phyloP scores from a whole-genome alignment of 2,888 invertebrate genomes.

The Ochropleura leucogaster region DNA sequence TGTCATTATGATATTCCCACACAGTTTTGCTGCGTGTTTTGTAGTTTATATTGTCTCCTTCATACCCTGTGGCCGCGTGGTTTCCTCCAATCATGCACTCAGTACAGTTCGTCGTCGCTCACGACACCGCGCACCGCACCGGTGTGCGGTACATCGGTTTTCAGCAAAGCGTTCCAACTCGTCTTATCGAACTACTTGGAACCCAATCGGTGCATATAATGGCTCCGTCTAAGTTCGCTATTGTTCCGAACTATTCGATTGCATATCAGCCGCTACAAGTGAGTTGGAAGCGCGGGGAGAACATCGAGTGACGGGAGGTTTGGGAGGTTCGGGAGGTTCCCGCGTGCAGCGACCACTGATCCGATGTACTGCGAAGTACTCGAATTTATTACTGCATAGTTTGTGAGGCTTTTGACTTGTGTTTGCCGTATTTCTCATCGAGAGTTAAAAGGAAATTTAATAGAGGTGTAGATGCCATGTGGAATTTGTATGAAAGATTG shows the following conservation, averaged over 20 bases:
- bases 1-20: neutral
- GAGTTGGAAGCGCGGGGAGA: slow-evolving; percentile 22
- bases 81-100: neutral
- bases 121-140: neutral
- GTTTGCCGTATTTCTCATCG: neutral
- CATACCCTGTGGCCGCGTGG: neutral
- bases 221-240: slow-evolving; percentile 48
- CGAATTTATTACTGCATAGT: slow-evolving; percentile 13
- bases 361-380: slow-evolving; percentile 5
- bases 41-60: neutral
- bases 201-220: slow-evolving; percentile 55
- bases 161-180: slow-evolving; percentile 55
- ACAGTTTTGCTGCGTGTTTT: neutral
- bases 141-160: slow-evolving; percentile 42
- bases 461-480: neutral
- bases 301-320: slow-evolving; percentile 34
- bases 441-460: neutral
- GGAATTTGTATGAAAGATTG: slow-evolving; percentile 7
- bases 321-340: neutral
- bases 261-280: slow-evolving; percentile 52
- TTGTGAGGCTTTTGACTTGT: neutral
- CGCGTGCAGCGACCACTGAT: slow-evolving; percentile 19
- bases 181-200: slow-evolving; percentile 47
- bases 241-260: slow-evolving; percentile 55
- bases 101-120: slow-evolving; percentile 14